phyloP scores from a whole-genome alignment of 2,113 vertebrate species.

The Todiramphus chloris region DNA sequence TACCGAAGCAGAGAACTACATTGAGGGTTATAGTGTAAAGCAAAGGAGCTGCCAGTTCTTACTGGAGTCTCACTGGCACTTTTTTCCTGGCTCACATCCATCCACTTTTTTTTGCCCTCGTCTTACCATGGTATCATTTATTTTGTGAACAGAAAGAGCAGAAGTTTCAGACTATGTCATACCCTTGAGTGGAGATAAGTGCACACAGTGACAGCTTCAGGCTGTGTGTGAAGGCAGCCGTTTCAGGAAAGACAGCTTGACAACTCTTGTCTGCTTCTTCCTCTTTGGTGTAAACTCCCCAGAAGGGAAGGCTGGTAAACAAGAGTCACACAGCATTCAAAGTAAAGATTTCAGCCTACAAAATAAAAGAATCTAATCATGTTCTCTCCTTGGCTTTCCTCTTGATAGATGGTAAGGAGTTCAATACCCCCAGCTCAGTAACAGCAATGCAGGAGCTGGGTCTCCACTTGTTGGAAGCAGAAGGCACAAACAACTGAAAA shows the following conservation, averaged over 20 bases:
- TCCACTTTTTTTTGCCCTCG: background rate
- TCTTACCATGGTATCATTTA: background rate
- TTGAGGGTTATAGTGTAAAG: background rate
- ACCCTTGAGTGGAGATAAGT: background rate
- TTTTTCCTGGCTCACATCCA: background rate
- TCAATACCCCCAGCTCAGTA: background rate
- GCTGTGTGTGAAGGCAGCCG: background rate
- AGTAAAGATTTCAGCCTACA: background rate
- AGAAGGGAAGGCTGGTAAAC: background rate
- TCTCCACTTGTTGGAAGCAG: background rate
- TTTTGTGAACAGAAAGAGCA: background rate
- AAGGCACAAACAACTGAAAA: too few relatives aligned
- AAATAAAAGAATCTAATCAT: background rate
- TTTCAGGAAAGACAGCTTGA: background rate
- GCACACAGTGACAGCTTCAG: background rate
- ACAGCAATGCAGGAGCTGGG: background rate
- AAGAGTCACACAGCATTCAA: background rate
- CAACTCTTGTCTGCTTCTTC: background rate
- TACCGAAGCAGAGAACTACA: background rate
- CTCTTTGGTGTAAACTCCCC: background rate
- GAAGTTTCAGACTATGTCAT: background rate
- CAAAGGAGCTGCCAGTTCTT: background rate
- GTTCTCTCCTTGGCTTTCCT: background rate
- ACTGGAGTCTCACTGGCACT: background rate
- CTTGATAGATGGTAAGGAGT: background rate